Evolutionary conservation across 2,888 invertebrate species (phyloP), one percentile per base, ranked within the genome.

Genomic region (Heliconius ethilla): DNA sequence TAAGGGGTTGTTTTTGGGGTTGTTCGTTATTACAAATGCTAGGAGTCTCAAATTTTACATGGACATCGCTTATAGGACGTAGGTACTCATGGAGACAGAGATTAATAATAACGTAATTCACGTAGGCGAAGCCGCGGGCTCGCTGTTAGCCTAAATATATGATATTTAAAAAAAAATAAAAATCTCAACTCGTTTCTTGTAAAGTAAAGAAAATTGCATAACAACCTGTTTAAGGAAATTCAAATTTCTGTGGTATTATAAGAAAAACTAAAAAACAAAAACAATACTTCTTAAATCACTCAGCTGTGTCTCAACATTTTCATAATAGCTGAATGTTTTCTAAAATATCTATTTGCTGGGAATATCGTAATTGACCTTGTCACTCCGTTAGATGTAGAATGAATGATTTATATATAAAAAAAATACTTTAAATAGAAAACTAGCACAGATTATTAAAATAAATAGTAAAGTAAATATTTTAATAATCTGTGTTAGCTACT

Each of bases 241-340:
- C 25, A 69, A 69, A 40, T 40, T 69, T 69, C 25, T 25, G 13
- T 13, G n/a, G 9, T 25, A 25, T 37, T 69, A 15, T 7, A 69
- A 69, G 7, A 40, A 25, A 69, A 25, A 69, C 25, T 13, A 13
- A 25, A 69, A 69, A n/a, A n/a, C n/a, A n/a, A 69, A 45, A 45
- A 25, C 13, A 40, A 67, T 67, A 7, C 9, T 59, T 72, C 25
- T 65, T 51, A 66, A 75, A 33, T 25, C 67, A 66, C 1, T 77
- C 66, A 66, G 40, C 40, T 77, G 75, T 77, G 70, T 70, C 79
- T 51, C 66, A 70, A 66, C 75, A 72, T 75, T 79, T 79, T 79
- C 75, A 75, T 76, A 77, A 77, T 51, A 59, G 11, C 22, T 33
- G n/a, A 45, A 73, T 73, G 72, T 73, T 79, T 78, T 79, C 73